These are phyloP conservation scores for Meloidogyne floridensis DNA, from an alignment of 1,140 invertebrate species.

Conservation along the genomic window DNA sequence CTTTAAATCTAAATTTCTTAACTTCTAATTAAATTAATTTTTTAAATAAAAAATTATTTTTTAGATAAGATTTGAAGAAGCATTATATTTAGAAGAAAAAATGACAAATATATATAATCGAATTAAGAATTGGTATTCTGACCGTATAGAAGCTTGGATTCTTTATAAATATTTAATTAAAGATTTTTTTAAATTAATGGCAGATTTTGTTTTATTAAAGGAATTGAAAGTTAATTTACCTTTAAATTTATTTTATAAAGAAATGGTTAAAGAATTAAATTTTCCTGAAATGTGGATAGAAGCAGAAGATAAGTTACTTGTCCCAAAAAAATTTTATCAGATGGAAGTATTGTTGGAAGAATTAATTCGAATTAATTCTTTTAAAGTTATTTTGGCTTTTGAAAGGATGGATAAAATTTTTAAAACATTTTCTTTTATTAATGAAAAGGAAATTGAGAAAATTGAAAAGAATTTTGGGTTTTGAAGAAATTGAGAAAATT, in stretches of 20 bases:
- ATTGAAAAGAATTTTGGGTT: background rate
- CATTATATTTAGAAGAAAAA: background rate
- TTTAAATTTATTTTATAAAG: background rate
- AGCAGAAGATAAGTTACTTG: background rate
- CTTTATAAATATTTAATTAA: background rate
- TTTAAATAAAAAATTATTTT: no score
- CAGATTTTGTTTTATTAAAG: background rate
- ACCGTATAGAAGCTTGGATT: background rate
- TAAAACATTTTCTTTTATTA: background rate
- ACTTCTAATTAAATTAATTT: no score
- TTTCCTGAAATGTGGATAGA: background rate
- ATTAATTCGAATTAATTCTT: background rate
- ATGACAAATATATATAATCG: background rate
- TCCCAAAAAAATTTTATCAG: background rate
- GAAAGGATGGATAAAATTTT: background rate
- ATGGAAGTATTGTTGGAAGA: background rate
- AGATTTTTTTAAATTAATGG: background rate
- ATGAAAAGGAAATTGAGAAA: background rate
- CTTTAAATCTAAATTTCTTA: no score
- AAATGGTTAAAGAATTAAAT: background rate
- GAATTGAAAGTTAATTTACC: background rate
- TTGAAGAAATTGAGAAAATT: no score
- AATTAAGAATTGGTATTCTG: background rate
- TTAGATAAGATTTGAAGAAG: background rate
- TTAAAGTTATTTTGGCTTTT: background rate